Base-by-base conservation (phyloP, 2,113 vertebrate genomes). In the Siniperca chuatsi region DNA sequence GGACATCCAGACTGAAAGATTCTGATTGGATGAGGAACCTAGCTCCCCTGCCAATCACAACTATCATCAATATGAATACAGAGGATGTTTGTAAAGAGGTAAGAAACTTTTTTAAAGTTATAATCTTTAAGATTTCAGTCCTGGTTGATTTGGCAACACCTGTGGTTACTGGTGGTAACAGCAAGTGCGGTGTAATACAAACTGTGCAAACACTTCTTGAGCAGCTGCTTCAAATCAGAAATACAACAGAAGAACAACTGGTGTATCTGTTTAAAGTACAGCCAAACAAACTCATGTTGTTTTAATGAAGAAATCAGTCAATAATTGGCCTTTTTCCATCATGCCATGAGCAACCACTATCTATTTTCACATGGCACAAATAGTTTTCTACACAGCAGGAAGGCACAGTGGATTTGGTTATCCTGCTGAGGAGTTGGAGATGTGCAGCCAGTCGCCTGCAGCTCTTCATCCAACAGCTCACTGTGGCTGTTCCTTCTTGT, bases 81-180 rank as follows among this genome's bases (percentile, higher is more conserved):
- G 93, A 95, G 0, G 96, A 95, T 44, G 78, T 97, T 62, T 96
- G 96, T 81, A 52, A 89, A 54, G 95, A 97, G 95, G 96, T 97
- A 90, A 87, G 92, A 61, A 4, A 8, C 11, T 50, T 48, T 11
- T 40, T 21, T 25, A 8, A 54, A 52, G 13, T 71, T 67, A 21
- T 6, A 33, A 71, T 58, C 3, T 55, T n/a, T 72, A 46, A 78
- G n/a, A 69, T 55, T 81, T 80, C 4, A 74, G 2, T 64, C 18
- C 5, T 66, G 35, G 29, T 29, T 42, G 57, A 42, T 65, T 52
- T 70, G 16, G n/a, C 0, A 62, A 44, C 1, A 29, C 1, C 12
- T 1, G 1, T 54, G 16, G 20, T 66, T 8, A 65, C 35, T 7
- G 4, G 10, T 16, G 11, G 10, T 12, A 68, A 15, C 29, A 40